Conservation (phyloP, 2,888 invertebrate genomes). For the Odontocolon sp. region DNA sequence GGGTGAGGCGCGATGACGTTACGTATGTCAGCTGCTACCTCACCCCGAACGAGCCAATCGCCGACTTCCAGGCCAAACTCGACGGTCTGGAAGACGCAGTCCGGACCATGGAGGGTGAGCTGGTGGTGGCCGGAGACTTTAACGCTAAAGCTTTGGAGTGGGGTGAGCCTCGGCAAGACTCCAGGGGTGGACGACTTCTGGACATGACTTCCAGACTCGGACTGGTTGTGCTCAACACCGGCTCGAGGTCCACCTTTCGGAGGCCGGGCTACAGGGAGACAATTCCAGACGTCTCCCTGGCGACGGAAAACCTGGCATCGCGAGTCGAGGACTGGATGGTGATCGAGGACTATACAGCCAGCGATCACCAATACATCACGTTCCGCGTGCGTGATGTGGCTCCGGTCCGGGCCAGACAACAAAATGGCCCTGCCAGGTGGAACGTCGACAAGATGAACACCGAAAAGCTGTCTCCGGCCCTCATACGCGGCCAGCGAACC, state of each 20-base stretch:
- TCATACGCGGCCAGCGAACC: background rate
- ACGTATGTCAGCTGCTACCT: constrained; percentile 25
- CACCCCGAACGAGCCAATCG: constrained; percentile 18
- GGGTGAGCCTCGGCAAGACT: constrained; percentile 51
- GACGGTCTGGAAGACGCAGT: constrained; percentile 40
- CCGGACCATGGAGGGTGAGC: constrained; percentile 23
- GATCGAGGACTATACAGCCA: constrained; percentile 54
- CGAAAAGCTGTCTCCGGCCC: background rate
- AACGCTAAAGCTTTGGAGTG: constrained; percentile 58
- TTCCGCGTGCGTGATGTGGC: background rate
- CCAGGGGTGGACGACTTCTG: constrained; percentile 42
- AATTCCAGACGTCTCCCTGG: constrained; percentile 40
- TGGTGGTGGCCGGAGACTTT: constrained; percentile 51
- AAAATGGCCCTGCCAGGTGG: constrained; percentile 8
- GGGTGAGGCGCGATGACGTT: constrained; percentile 23
- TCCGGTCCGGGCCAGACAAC: no score
- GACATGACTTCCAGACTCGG: constrained; percentile 56
- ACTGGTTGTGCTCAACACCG: constrained; percentile 55
- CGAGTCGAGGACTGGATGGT: constrained; percentile 29
- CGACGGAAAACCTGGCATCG: constrained; percentile 9
- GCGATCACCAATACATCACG: constrained; percentile 60
- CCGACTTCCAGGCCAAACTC: constrained; percentile 16
- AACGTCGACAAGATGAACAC: background rate
- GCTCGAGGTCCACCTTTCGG: constrained; percentile 37
- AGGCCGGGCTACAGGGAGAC: constrained; percentile 20